phyloP scores from a whole-genome alignment of 2,113 vertebrate genomes.

The Sylvilagus bachmani region DNA sequence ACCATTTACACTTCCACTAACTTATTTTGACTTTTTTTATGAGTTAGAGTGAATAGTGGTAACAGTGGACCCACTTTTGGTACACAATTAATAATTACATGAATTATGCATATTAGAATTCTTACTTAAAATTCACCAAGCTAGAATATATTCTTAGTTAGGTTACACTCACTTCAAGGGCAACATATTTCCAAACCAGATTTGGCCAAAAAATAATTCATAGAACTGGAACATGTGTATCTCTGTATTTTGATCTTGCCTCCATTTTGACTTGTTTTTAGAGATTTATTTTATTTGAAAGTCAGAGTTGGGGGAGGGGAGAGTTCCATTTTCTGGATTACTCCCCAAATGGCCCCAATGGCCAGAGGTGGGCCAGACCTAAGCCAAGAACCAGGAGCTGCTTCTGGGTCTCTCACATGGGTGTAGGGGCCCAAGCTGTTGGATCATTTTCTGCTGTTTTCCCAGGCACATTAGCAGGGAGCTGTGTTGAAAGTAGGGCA shows the following conservation, averaged over 20 bases:
- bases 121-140: neutral
- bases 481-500: no score
- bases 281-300: no score
- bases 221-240: neutral
- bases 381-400: no score
- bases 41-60: neutral
- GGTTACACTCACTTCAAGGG: neutral
- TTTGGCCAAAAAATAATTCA: neutral
- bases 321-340: no score
- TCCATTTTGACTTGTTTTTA: no score
- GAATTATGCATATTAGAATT: neutral
- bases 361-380: no score
- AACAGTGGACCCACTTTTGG: neutral
- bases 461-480: no score
- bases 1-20: neutral
- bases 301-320: no score
- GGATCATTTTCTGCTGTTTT: no score
- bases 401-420: no score
- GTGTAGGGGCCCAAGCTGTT: no score
- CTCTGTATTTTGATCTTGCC: neutral
- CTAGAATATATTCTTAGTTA: neutral
- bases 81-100: neutral
- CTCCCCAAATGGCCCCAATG: no score
- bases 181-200: neutral
- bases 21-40: neutral